These are phyloP conservation scores for Ammodramus savannarum DNA, from an alignment of 2,113 vertebrate genomes.

Conservation along the genomic window DNA sequence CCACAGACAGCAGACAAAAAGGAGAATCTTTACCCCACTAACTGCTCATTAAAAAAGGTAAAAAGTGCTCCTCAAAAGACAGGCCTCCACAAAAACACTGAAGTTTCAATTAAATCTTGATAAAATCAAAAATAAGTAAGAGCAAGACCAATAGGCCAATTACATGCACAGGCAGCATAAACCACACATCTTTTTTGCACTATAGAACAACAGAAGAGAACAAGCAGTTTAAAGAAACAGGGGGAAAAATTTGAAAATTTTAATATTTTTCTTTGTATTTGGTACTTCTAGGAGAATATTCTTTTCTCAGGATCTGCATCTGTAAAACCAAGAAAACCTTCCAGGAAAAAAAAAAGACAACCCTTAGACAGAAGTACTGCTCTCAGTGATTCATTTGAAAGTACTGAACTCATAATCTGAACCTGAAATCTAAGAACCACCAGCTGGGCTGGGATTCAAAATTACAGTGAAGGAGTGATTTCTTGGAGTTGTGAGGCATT, in stretches of 20 bases:
- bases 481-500: conserved; percentile 50
- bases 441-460: conserved; percentile 65
- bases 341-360: background rate
- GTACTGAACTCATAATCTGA: conserved; percentile 58
- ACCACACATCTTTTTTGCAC: background rate
- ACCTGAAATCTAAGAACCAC: conserved; percentile 61
- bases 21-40: background rate
- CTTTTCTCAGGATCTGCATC: conserved; percentile 30
- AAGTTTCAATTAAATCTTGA: conserved; percentile 30
- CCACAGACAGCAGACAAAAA: background rate
- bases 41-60: background rate
- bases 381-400: conserved; percentile 68
- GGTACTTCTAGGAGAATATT: conserved; percentile 47
- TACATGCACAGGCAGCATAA: background rate
- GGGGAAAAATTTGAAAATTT: background rate
- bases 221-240: background rate
- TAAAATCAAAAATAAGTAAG: conserved; percentile 14
- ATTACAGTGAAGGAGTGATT: conserved; percentile 36
- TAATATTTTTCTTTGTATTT: conserved; percentile 49
- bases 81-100: background rate
- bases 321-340: conserved; percentile 47
- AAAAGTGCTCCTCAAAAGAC: background rate
- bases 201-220: background rate
- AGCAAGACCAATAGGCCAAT: background rate
- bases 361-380: conserved; percentile 60